phyloP scores from a whole-genome alignment of 2,888 invertebrate species.

The Zygogramma bicolorata region DNA sequence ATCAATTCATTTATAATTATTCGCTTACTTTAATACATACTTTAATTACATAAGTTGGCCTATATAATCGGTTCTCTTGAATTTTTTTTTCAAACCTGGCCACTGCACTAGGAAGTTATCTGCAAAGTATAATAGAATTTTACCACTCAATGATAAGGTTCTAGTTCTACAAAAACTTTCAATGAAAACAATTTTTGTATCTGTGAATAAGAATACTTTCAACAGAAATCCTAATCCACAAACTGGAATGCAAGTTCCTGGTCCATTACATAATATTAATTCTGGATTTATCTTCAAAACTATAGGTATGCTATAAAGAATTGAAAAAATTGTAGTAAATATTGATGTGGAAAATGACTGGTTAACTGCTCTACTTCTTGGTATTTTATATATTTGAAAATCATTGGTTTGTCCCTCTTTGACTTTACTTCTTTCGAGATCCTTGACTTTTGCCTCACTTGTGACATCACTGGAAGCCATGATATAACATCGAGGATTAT shows the following conservation, averaged over 20 bases:
- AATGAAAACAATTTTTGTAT: conserved; percentile 86
- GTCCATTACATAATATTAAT: conserved; percentile 92
- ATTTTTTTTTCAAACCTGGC: conserved; percentile 79
- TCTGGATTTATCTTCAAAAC: conserved; percentile 80
- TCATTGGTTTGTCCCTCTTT: conserved; percentile 53
- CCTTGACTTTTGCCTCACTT: conserved; percentile 77
- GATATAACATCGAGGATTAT: conserved; percentile 82
- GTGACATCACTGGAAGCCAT: conserved; percentile 82
- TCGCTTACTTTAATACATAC: too few relatives aligned
- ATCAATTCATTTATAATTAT: too few relatives aligned
- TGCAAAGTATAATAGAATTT: conserved; percentile 84
- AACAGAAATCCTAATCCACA: conserved; percentile 83
- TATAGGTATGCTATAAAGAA: conserved; percentile 77
- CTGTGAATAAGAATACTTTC: conserved; percentile 75
- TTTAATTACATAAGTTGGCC: conserved; percentile 78
- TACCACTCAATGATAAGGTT: conserved; percentile 89
- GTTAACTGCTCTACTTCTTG: conserved; percentile 87
- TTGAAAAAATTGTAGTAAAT: conserved; percentile 81
- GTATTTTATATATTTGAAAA: conserved; percentile 74
- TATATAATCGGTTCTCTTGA: conserved; percentile 80
- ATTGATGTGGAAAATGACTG: conserved; percentile 87
- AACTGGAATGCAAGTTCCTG: conserved; percentile 95
- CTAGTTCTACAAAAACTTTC: conserved; percentile 96
- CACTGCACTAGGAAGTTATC: conserved; percentile 95
- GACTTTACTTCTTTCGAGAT: conserved; percentile 64